Conservation (phyloP, 2,797 vertebrate genomes). For the Iguana delicatissima region DNA sequence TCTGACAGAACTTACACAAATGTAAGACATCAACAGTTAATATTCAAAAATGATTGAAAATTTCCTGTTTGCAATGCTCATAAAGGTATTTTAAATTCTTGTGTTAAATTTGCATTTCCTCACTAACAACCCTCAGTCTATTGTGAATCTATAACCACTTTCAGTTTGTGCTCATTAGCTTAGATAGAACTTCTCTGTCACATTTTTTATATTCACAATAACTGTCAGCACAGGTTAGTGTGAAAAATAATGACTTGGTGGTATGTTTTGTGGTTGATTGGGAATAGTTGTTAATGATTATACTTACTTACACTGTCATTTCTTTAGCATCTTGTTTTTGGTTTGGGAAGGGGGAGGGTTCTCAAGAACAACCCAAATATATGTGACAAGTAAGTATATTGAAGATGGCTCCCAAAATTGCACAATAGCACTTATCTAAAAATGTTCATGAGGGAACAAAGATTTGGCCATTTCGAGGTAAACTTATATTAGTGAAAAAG, state of each 20-base stretch:
- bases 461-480: background rate
- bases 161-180: too few species aligned
- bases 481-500: background rate
- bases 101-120: too few species aligned
- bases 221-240: background rate
- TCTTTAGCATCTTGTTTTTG: background rate
- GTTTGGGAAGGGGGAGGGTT: too few species aligned
- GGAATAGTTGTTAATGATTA: background rate
- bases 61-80: too few species aligned
- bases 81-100: too few species aligned
- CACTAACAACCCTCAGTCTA: too few species aligned
- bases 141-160: too few species aligned
- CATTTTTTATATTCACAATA: too few species aligned
- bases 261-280: background rate
- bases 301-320: background rate
- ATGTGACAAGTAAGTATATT: background rate
- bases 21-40: too few species aligned
- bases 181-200: too few species aligned
- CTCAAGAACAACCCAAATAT: background rate
- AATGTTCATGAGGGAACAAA: background rate
- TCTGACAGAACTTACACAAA: too few species aligned
- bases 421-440: background rate
- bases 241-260: background rate
- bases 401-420: background rate
- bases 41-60: too few species aligned